Evolutionary conservation across 2,797 vertebrate genomes (phyloP), one percentile per base, ranked within the genome.

Genomic region (Peromyscus attwateri): DNA sequence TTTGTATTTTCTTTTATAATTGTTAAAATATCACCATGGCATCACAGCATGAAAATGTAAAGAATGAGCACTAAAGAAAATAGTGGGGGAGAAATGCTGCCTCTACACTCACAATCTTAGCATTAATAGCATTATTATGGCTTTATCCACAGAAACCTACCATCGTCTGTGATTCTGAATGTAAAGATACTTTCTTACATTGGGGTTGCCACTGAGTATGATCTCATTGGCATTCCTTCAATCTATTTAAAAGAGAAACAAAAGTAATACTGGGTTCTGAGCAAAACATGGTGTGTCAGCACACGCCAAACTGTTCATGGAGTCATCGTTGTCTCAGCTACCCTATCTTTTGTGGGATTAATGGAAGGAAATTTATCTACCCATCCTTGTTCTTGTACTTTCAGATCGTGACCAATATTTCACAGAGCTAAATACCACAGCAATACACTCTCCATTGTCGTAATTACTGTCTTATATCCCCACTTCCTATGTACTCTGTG

Each of bases 21-120:
- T 92, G 40, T 92, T 92, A 95, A 91, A 97, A 89, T 62, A 81
- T 89, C 49, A 57, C 70, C 64, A 43, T 77, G n/a, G 40, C n/a
- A 84, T 77, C 40, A 79, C 4, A 89, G 12, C 34, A 87, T 17
- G 68, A 55, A 95, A 88, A 90, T 14, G 34, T 23, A 49, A n/a
- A 68, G 66, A 91, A 87, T 46, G 85, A 70, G 11, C 17, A 52
- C 29, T 66, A 55, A 76, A 77, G 27, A 49, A 64, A 75, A 64
- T 49, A 76, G n/a, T 25, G 6, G 23, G 2, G 19, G n/a, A 66
- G 10, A 19, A 43, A 85, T 73, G 8, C 60, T 71, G 12, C 3
- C 40, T 31, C 68, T 34, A 34, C 66, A 71, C 55, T 94, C 88
- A 43, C 16, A n/a, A 64, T 82, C 1, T 34, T 27, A 73, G 43